Evolutionary conservation across 2,888 invertebrate genomes (phyloP).

Genomic region (Boloria euphrosyne): DNA sequence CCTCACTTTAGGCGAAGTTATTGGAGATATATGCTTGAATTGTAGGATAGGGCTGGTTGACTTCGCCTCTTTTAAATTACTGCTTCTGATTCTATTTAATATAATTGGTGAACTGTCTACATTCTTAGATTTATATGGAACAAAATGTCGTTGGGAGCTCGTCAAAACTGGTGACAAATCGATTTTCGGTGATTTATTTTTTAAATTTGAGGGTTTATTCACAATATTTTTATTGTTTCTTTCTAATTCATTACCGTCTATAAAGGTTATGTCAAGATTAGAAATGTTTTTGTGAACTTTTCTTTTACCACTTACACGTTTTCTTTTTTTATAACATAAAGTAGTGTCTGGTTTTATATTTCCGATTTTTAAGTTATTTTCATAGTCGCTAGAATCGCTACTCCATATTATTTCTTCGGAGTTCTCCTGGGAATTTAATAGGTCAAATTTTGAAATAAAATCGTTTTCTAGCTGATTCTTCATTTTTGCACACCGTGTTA

Average conservation of each 20-base stretch:
- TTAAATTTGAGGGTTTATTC: constrained; percentile 52
- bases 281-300: constrained; percentile 55
- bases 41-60: constrained; percentile 60
- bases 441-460: constrained; percentile 58
- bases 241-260: constrained; percentile 39
- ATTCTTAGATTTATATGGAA: constrained; percentile 11
- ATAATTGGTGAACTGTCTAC: constrained; percentile 53
- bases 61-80: constrained; percentile 17
- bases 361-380: constrained; percentile 47
- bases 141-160: constrained; percentile 35
- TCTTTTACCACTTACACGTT: constrained; percentile 53
- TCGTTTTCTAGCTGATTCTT: constrained; percentile 56
- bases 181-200: constrained; percentile 24
- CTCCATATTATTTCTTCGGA: constrained; percentile 68
- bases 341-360: constrained; percentile 43
- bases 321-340: constrained; percentile 53
- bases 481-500: constrained; percentile 46
- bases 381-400: constrained; percentile 68
- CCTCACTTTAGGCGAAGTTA: constrained; percentile 47
- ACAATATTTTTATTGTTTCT: background rate
- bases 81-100: constrained; percentile 31
- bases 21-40: constrained; percentile 49
- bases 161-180: constrained; percentile 50
- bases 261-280: constrained; percentile 59
- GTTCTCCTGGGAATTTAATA: constrained; percentile 64